These are phyloP conservation scores for Drosophila bipectinata DNA, from an alignment of 1,140 invertebrate species.

Conservation along the genomic window DNA sequence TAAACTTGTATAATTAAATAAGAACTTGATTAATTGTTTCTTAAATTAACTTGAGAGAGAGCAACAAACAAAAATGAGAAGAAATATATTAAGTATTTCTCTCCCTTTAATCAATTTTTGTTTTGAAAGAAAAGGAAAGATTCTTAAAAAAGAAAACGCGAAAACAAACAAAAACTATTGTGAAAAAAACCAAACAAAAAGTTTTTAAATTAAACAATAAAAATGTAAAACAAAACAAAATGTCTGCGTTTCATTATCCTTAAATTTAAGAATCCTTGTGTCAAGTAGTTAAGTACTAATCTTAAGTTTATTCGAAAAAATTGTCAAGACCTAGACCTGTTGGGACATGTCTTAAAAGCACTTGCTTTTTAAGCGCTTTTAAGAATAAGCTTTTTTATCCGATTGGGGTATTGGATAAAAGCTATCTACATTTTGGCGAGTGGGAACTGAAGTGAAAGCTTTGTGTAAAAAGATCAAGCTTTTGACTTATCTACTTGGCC, in stretches of 20 bases:
- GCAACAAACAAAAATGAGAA: conserved; percentile 57
- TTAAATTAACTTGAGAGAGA: conserved; percentile 74
- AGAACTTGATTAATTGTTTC: conserved; percentile 78
- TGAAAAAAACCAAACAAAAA: conserved; percentile 79
- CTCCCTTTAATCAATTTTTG: conserved; percentile 69
- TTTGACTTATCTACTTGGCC: too few relatives aligned
- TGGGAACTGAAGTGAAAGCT: background rate
- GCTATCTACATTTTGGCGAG: background rate
- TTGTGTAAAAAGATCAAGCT: too few relatives aligned
- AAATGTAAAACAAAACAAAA: conserved; percentile 74
- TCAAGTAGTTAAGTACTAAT: too few relatives aligned
- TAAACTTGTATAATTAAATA: conserved; percentile 80
- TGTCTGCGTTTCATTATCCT: background rate
- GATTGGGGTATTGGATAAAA: background rate
- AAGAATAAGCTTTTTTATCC: background rate
- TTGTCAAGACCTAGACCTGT: too few relatives aligned
- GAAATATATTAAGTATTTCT: conserved; percentile 77
- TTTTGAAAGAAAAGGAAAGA: conserved; percentile 59
- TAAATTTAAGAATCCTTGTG: too few relatives aligned
- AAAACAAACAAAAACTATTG: conserved; percentile 66
- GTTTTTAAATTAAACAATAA: conserved; percentile 81
- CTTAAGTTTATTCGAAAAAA: too few relatives aligned
- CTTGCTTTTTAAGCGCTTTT: too few relatives aligned
- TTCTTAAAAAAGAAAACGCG: conserved; percentile 33
- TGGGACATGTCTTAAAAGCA: too few relatives aligned